phyloP scores from a whole-genome alignment of 2,888 invertebrate genomes.

The Pseudococcus longispinus region DNA sequence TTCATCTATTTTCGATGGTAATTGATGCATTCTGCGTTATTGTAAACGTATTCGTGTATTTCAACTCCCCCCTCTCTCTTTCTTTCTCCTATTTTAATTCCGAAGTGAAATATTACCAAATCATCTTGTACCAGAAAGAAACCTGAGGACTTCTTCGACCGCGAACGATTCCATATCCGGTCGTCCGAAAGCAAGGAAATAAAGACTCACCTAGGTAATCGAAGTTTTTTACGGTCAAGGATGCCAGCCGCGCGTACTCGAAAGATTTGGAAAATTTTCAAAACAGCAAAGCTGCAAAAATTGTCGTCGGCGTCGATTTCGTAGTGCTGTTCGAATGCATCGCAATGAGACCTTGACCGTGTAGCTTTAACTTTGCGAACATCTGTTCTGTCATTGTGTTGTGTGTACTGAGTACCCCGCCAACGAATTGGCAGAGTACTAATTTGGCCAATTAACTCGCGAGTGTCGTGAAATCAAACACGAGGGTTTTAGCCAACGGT shows the following conservation, averaged over 20 bases:
- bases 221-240: background rate
- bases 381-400: background rate
- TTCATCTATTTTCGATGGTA: constrained; percentile 5
- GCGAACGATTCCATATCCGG: background rate
- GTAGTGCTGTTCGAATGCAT: background rate
- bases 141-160: background rate
- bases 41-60: background rate
- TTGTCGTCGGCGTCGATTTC: background rate
- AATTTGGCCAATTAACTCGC: background rate
- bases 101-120: background rate
- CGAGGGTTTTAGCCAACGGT: background rate
- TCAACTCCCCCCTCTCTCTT: background rate
- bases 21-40: background rate
- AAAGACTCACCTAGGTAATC: background rate
- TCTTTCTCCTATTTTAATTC: background rate
- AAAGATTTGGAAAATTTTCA: background rate
- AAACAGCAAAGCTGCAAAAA: background rate
- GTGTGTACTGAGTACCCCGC: background rate
- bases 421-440: background rate
- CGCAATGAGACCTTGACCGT: background rate
- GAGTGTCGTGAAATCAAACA: background rate
- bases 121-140: background rate
- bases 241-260: too few species aligned
- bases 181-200: background rate
- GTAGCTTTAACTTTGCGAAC: background rate